phyloP scores from a whole-genome alignment of 2,797 vertebrate genomes.

The Helarctos malayanus region DNA sequence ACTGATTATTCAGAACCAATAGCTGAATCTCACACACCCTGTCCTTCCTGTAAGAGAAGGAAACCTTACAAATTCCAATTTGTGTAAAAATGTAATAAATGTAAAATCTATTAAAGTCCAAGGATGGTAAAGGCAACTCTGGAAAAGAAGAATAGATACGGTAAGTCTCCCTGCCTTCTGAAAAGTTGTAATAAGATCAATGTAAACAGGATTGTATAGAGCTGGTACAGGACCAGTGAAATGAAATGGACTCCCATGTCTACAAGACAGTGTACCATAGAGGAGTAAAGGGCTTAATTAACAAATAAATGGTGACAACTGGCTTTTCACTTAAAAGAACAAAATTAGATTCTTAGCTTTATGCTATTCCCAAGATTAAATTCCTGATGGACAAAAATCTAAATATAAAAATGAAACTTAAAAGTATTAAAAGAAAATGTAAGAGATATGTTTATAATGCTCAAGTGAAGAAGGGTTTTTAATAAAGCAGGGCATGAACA shows the following conservation, averaged over 20 bases:
- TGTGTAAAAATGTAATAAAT: conserved; percentile 6
- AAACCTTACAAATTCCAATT: conserved; percentile 19
- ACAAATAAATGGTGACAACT: not conserved
- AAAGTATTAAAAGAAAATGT: not conserved
- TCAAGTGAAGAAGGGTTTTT: not conserved
- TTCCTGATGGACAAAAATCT: not conserved
- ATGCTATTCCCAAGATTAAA: conserved; percentile 9
- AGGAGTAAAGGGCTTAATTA: not conserved
- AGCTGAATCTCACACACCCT: not conserved
- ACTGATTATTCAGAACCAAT: conserved; percentile 4
- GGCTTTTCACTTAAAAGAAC: conserved; percentile 40
- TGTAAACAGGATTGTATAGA: not conserved
- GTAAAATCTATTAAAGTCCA: conserved; percentile 31
- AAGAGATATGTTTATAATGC: not conserved
- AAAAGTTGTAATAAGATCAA: not conserved
- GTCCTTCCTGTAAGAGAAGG: conserved; percentile 6
- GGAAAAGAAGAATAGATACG: not conserved
- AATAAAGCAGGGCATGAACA: not conserved
- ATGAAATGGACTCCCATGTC: not conserved
- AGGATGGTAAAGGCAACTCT: not conserved
- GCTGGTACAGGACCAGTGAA: not conserved
- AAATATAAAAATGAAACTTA: not conserved
- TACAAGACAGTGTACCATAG: not conserved
- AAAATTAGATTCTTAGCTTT: conserved; percentile 31
- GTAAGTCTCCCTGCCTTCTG: not conserved